Evolutionary conservation across 2,888 invertebrate species (phyloP).

Genomic region (Chrysotoxum bicinctum): DNA sequence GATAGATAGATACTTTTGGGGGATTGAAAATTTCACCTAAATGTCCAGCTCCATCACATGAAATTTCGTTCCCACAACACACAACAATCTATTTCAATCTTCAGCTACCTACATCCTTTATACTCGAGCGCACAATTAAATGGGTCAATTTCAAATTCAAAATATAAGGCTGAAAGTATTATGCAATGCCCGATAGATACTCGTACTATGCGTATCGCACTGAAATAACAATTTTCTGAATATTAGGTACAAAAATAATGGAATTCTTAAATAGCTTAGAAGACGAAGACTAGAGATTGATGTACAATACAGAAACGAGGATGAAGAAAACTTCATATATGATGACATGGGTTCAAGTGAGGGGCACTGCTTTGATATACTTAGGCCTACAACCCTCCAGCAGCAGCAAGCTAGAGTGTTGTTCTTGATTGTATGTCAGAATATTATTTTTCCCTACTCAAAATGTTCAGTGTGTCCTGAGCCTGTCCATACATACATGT

Average conservation of each 20-base stretch:
- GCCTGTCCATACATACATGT: neutral
- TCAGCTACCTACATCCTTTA: neutral
- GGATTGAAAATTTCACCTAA: neutral
- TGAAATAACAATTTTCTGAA: constrained; percentile 33
- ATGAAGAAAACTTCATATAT: constrained; percentile 1
- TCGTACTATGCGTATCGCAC: constrained; percentile 2
- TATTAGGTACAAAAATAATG: constrained; percentile 41
- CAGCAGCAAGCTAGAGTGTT: neutral
- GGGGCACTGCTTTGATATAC: neutral
- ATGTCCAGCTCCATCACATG: neutral
- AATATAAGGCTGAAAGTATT: neutral
- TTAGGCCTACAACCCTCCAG: neutral
- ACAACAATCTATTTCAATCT: neutral
- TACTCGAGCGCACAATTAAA: neutral
- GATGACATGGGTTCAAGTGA: constrained; percentile 21
- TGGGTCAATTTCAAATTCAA: neutral
- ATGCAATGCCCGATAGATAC: neutral
- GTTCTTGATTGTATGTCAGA: constrained; percentile 10
- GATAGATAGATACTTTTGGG: neutral
- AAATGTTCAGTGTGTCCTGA: neutral
- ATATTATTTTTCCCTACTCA: constrained; percentile 14
- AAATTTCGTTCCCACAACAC: neutral
- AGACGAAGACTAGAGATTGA: constrained; percentile 18
- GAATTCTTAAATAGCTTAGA: constrained; percentile 27
- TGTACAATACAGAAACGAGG: neutral